Base-by-base conservation (phyloP, 2,888 invertebrate species). In the Eristalis arbustorum region DNA sequence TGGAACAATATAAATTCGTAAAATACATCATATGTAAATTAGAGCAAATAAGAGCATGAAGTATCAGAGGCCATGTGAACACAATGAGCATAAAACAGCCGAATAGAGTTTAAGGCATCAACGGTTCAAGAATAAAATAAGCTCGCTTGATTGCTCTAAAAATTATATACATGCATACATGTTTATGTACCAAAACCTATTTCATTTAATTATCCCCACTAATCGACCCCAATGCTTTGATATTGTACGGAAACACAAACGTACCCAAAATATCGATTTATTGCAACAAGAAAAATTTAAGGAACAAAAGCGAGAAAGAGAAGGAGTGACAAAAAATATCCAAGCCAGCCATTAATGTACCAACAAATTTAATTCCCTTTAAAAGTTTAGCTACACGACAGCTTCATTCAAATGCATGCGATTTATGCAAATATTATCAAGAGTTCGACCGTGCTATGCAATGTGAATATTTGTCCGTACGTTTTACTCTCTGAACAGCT, bases 371-470 rank as follows among this genome's bases (percentile, higher is more conserved):
- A 73, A 73, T 73, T 80, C 73, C 63, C 73, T 80, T 73, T 80
- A 62, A 68, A 80, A 63, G 73, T 73, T 80, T 68, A 61, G 73
- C 61, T 68, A 67, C 68, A 64, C 67, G 73, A 80, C 73, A 74
- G 79, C 79, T 68, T 75, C 64, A 69, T 75, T 81, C 71, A 75
- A 71, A 81, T 81, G 75, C 64, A 75, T 75, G 49, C 75, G 61
- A 75, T 81, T 81, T 75, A 81, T 75, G 75, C 75, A 81, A 81
- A 81, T 74, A 75, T 68, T 69, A 75, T 75, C 74, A 67, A 69
- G 69, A 81, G 59, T 74, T 40, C 73, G 62, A 57, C 40, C 63
- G 62, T 56, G 22, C 73, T 64, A 67, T 74, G 78, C 78, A 71
- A 49, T 72, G 34, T 66, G 42, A 69, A 72, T 61, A 66, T 72